A percentile compares a stretch with the other conserved stretches of the same genome.
These are phyloP conservation scores for Thysanoteuthis rhombus DNA, from an alignment of 2,888 invertebrate genomes.

Conservation along the genomic window DNA sequence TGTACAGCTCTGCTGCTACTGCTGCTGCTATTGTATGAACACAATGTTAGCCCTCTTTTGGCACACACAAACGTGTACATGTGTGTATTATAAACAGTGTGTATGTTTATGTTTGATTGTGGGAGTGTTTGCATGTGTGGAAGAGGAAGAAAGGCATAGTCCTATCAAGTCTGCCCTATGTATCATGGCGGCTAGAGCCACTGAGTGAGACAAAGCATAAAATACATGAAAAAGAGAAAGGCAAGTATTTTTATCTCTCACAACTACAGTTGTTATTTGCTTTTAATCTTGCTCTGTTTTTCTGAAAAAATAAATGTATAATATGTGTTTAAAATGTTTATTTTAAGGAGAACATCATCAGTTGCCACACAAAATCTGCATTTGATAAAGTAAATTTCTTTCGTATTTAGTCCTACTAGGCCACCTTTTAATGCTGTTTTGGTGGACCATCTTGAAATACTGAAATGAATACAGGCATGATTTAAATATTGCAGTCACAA, in stretches of 20 bases:
- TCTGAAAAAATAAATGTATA: too few species aligned
- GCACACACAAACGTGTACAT: neutral
- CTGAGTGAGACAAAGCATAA: neutral
- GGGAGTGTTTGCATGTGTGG: neutral
- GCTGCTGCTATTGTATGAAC: neutral
- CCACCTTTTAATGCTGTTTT: too few species aligned
- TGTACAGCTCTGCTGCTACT: neutral
- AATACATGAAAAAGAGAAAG: neutral
- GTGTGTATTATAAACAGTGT: neutral
- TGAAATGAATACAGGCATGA: too few species aligned
- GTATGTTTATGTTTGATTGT: neutral
- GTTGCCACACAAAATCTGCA: too few species aligned
- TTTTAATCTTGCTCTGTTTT: too few species aligned
- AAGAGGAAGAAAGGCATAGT: neutral
- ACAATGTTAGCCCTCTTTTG: neutral
- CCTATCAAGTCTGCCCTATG: neutral
- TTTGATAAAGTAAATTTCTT: too few species aligned
- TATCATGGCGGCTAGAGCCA: neutral
- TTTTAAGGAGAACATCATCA: too few species aligned
- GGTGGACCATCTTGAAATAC: too few species aligned
- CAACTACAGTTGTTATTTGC: too few species aligned
- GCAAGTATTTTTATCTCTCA: neutral
- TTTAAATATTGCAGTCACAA: too few species aligned
- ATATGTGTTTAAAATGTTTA: too few species aligned
- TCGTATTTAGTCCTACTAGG: too few species aligned